Evolutionary conservation across 2,888 invertebrate genomes (phyloP), one percentile per base, ranked within the genome.

Genomic region (Acanthococcus lagerstroemiae): DNA sequence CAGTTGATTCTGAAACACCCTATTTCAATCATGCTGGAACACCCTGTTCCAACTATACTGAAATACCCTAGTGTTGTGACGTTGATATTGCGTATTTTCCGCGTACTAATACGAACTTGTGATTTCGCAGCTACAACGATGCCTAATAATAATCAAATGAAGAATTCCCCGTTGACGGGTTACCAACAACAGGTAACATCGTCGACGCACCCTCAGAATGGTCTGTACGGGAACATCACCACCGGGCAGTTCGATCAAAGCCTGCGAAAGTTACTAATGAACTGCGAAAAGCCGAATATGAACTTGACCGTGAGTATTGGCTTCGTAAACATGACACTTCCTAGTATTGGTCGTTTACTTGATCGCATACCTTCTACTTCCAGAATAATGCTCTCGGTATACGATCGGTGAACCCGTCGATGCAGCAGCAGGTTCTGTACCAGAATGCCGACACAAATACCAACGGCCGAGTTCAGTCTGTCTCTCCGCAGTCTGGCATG

Each of bases 151-250:
- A 4, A 26, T 21, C 44, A 21, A 12, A 30, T 54, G n/a, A 37
- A 52, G 19, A 63, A 37, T 44, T 30, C 54, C 1, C 21, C 27
- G 1, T 19, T 63, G 9, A 30, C 63, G 1, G 26, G 52, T 1
- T 79, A 81, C 57, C 82, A 82, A 73, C 78, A 81, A 72, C 83
- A 82, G 77, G 83, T 83, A 73, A 82, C 82, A 72, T 83, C 83
- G 74, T 83, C 83, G 71, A 83, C 83, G 73, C 83, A 83, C 74
- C 83, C 83, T 71, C 82, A 82, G 74, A 82, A 82, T 72, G 25
- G 30, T 9, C 12, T 67, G 3, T 55, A 19, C 44, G 27, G 60
- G 54, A 17, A 12, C 12, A 26, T 26, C 26, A 54, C 37, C 37
- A 45, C 19, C 9, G n/a, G 17, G n/a, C 27, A 27, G 3, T 56